These are phyloP conservation scores for Psilopsiagon aymara DNA, from an alignment of 2,113 vertebrate species.

Conservation along the genomic window DNA sequence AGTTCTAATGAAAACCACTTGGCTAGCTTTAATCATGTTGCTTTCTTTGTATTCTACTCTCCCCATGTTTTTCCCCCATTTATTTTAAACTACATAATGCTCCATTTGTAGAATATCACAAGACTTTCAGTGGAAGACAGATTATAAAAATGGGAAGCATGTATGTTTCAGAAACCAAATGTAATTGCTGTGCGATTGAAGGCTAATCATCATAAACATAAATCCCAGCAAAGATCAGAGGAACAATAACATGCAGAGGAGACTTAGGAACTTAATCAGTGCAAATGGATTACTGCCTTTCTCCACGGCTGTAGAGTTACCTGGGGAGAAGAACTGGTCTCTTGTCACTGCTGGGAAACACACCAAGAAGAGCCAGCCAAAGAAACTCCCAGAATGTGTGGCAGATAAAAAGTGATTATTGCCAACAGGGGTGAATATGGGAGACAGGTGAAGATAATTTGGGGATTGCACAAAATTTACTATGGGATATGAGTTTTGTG, in stretches of 20 bases:
- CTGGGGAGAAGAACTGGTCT: neutral
- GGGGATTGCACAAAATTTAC: neutral
- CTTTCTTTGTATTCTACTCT: neutral
- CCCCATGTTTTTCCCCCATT: neutral
- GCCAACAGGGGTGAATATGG: neutral
- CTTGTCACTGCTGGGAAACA: neutral
- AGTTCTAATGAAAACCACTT: neutral
- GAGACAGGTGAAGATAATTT: neutral
- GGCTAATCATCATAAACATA: neutral
- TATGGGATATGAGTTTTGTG: neutral
- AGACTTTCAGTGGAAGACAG: neutral
- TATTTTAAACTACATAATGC: neutral
- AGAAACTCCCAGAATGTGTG: neutral
- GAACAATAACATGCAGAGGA: neutral
- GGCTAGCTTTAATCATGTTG: neutral
- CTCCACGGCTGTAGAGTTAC: neutral
- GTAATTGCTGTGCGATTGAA: neutral
- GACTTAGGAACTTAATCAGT: neutral
- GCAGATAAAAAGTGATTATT: neutral
- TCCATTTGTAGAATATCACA: neutral
- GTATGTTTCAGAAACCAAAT: neutral
- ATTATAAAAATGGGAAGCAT: neutral
- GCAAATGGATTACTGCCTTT: neutral
- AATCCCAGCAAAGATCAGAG: neutral
- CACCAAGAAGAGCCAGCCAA: neutral